These are phyloP conservation scores for Phaethon lepturus DNA, from an alignment of 2,113 vertebrate genomes.

Conservation along the genomic window DNA sequence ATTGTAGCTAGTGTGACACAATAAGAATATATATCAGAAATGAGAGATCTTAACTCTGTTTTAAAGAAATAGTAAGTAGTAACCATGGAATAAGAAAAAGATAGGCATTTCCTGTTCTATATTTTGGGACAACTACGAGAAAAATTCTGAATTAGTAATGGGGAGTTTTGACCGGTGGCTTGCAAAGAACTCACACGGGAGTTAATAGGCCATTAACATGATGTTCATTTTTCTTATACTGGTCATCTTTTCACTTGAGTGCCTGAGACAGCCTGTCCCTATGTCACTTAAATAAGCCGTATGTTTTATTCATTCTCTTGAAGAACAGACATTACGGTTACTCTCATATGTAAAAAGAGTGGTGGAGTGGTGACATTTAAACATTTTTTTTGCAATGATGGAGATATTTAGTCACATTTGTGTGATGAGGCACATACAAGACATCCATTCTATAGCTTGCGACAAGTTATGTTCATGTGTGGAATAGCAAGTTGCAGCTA, in stretches of 20 bases:
- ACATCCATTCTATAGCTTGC: background rate
- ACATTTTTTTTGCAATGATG: background rate
- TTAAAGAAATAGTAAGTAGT: background rate
- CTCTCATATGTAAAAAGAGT: background rate
- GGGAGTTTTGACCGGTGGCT: background rate
- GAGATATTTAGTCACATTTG: background rate
- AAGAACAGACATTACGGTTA: background rate
- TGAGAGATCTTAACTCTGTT: background rate
- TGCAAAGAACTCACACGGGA: background rate
- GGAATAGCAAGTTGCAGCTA: background rate
- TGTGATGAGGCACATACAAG: background rate
- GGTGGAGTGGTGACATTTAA: background rate
- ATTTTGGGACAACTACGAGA: background rate
- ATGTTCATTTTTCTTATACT: background rate
- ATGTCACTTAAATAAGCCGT: background rate
- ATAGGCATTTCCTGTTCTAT: background rate
- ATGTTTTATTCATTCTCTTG: conserved; percentile 34
- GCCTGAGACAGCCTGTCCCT: background rate
- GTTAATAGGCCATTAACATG: background rate
- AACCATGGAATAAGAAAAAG: background rate
- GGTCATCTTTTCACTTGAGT: conserved; percentile 7
- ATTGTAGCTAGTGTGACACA: background rate
- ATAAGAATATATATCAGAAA: background rate
- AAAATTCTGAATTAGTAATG: background rate
- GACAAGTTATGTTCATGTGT: background rate